A percentile compares a stretch with the other conserved stretches of the same genome.
Conservation (phyloP, 2,113 vertebrate species). For the Carassius carassius region DNA sequence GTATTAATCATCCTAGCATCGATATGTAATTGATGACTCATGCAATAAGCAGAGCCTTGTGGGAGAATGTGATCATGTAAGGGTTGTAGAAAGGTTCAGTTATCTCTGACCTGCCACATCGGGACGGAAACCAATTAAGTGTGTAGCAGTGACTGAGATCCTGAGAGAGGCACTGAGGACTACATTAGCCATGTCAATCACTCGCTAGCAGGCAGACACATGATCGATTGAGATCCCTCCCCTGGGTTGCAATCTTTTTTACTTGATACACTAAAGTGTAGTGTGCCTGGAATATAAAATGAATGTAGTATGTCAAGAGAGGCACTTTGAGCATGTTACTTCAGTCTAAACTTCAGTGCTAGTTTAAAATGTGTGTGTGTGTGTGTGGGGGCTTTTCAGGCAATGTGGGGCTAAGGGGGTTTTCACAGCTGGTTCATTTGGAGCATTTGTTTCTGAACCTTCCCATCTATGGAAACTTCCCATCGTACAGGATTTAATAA, state of each 20-base stretch:
- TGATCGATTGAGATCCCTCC: slow-evolving; percentile 37
- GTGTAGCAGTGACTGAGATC: slow-evolving; percentile 25
- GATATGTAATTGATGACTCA: slow-evolving; percentile 20
- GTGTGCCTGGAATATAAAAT: slow-evolving; percentile 34
- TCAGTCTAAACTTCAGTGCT: neutral
- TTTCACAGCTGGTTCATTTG: neutral
- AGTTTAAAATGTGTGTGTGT: neutral
- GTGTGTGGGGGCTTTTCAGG: neutral
- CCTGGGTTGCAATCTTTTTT: slow-evolving; percentile 8
- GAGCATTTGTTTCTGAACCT: neutral
- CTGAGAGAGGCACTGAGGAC: slow-evolving; percentile 31
- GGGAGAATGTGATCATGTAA: neutral
- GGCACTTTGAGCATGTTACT: neutral
- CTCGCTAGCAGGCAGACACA: slow-evolving; percentile 28
- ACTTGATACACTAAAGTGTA: slow-evolving; percentile 40
- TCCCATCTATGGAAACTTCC: no score
- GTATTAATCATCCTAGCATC: slow-evolving; percentile 33
- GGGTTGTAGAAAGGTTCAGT: slow-evolving; percentile 37
- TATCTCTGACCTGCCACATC: slow-evolving; percentile 35
- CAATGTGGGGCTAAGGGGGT: neutral
- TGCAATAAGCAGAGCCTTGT: slow-evolving; percentile 36
- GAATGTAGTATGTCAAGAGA: neutral
- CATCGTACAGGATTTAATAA: no score
- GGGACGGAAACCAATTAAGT: slow-evolving; percentile 48
- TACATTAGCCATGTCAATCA: slow-evolving; percentile 44